Evolutionary conservation across 1,140 invertebrate species (phyloP).

Genomic region (Drosophila sproati): DNA sequence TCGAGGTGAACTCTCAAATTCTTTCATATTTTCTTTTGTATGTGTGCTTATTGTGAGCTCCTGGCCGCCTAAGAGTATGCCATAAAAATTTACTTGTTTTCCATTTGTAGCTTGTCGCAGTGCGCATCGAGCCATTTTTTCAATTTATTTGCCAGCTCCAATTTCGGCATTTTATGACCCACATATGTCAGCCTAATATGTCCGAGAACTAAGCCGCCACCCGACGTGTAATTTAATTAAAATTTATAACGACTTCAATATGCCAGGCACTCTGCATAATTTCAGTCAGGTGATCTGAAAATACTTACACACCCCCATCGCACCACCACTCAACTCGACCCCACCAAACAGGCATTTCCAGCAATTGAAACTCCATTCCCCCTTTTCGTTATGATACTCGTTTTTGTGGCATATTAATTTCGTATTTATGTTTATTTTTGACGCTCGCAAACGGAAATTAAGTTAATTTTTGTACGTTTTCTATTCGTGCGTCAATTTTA

Average conservation of each 20-base stretch:
- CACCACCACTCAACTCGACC: neutral
- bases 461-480: slow-evolving; percentile 61
- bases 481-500: slow-evolving; percentile 63
- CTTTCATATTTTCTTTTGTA: neutral
- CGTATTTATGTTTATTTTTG: slow-evolving; percentile 53
- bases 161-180: slow-evolving; percentile 46
- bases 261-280: slow-evolving; percentile 32
- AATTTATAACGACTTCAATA: slow-evolving; percentile 33
- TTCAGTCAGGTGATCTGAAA: slow-evolving; percentile 27
- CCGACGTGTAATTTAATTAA: slow-evolving; percentile 38
- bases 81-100: slow-evolving; percentile 62
- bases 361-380: neutral
- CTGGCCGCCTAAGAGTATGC: slow-evolving; percentile 31
- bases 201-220: slow-evolving; percentile 36
- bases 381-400: slow-evolving; percentile 5
- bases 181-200: slow-evolving; percentile 51
- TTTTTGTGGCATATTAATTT: slow-evolving; percentile 48
- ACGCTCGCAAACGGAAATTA: slow-evolving; percentile 49
- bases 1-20: neutral
- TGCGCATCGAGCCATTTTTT: slow-evolving; percentile 41
- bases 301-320: neutral
- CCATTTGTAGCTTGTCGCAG: slow-evolving; percentile 49
- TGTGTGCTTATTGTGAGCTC: slow-evolving; percentile 4
- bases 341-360: slow-evolving; percentile 4
- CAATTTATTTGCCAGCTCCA: slow-evolving; percentile 34